phyloP scores from a whole-genome alignment of 2,888 invertebrate genomes.

The Ichneumoninae sp. region DNA sequence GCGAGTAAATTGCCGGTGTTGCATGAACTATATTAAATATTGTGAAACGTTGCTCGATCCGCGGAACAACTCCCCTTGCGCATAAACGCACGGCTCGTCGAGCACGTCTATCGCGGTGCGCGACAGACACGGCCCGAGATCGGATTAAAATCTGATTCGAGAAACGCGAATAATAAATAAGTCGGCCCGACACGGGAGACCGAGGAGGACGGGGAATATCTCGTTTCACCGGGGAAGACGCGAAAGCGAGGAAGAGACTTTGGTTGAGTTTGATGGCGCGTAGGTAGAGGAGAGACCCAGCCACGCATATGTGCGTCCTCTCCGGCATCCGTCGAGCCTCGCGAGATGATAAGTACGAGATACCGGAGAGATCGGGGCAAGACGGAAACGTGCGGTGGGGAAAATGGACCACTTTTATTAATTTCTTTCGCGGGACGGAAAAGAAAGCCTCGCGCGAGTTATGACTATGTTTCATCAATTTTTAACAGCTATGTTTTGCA shows the following conservation, averaged over 20 bases:
- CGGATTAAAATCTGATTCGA: conserved; percentile 63
- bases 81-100: not conserved
- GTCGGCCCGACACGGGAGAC: not conserved
- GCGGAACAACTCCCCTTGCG: not conserved
- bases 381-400: not conserved
- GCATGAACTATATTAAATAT: conserved; percentile 40
- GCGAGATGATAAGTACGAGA: not conserved
- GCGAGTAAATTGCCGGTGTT: conserved; percentile 43
- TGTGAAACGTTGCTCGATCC: conserved; percentile 42
- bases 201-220: conserved; percentile 3
- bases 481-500: too few species aligned
- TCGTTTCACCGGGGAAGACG: conserved; percentile 9
- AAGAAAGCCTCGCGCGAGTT: too few species aligned
- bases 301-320: conserved; percentile 10
- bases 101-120: conserved; percentile 11
- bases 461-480: too few species aligned
- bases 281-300: conserved; percentile 31
- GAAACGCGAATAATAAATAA: conserved; percentile 59
- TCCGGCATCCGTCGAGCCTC: not conserved
- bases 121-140: conserved; percentile 31
- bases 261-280: conserved; percentile 10
- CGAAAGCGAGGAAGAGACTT: not conserved
- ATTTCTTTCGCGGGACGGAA: not conserved
- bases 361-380: not conserved
- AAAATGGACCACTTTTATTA: not conserved